Base-by-base conservation (phyloP, 2,113 vertebrate species). In the Paratilapia polleni region DNA sequence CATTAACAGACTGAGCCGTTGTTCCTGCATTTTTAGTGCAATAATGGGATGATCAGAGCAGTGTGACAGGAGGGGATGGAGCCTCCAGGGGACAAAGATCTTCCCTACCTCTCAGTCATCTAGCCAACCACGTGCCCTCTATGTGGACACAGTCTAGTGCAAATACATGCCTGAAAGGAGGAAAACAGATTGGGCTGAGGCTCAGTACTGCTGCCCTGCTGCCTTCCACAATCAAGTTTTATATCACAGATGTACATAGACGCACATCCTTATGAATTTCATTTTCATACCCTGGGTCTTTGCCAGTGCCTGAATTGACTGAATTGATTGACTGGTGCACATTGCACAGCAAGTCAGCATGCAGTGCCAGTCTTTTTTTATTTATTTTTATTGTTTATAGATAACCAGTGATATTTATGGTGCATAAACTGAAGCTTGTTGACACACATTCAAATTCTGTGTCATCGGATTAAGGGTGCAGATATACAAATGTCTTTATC, bases 41-140 rank as follows among this genome's bases (percentile, higher is more conserved):
- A 52, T 17, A 49, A 61, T 52, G 52, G 31, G 13, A 24, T 34
- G 12, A 34, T 73, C 1, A 19, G 54, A 49, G 47, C 13, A 8
- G 57, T 22, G 63, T 15, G 52, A 43, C 38, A 78, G 70, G 15
- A 84, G 6, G 43, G 17, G 6, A 19, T 1, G 6, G 15, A 52
- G 26, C 19, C 77, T 47, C n/a, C 8, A 76, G 38, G 64, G 87
- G 83, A 68, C 92, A 88, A 90, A 91, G 87, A 63, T 81, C 86
- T 68, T 38, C 34, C 31, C 4, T 52, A 52, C 13, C 38, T 49
- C 62, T 76, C 78, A 76, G 43, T 83, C 38, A 20, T 52, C 19
- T 15, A 70, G 56, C 14, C 28, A 26, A 38, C 86, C 86, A 91
- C 83, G 64, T 92, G 82, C 54, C 26, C 38, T 70, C 82, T 78